Conservation (phyloP, 2,113 vertebrate genomes). For the Desmodus rotundus region DNA sequence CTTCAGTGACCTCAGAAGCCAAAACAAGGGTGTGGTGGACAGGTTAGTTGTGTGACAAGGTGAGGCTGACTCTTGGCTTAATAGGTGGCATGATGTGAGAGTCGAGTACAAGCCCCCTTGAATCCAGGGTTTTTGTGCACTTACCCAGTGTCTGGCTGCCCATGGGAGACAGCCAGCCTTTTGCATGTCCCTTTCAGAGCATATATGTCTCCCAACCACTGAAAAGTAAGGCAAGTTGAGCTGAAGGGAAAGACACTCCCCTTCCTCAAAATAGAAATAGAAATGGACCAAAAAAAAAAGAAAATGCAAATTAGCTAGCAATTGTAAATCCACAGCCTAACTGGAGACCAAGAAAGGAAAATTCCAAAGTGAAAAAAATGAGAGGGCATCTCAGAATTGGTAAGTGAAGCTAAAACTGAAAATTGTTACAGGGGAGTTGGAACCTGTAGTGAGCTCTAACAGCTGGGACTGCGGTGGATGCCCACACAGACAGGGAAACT, state of each 20-base stretch:
- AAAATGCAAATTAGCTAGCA: not conserved
- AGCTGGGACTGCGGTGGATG: not conserved
- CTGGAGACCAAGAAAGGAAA: slow-evolving; percentile 5
- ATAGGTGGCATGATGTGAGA: not conserved
- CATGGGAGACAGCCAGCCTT: not conserved
- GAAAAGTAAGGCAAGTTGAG: not conserved
- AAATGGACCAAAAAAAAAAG: not conserved
- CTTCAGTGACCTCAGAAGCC: not conserved
- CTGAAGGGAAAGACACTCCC: not conserved
- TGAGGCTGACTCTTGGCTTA: not conserved
- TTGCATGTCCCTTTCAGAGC: not conserved
- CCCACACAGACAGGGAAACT: not conserved
- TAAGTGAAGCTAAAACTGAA: not conserved
- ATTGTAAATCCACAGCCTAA: not conserved
- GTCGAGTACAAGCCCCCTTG: not conserved
- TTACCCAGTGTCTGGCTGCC: no score
- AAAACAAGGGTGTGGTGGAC: not conserved
- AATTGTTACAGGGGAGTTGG: not conserved
- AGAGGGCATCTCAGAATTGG: not conserved
- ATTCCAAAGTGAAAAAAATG: not conserved
- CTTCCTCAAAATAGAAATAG: not conserved
- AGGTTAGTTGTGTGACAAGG: not conserved
- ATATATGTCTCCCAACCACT: not conserved
- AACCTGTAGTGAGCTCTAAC: not conserved
- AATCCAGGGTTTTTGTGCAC: not conserved